These are phyloP conservation scores for Bostrychus sinensis DNA, from an alignment of 2,113 vertebrate genomes.

Conservation along the genomic window DNA sequence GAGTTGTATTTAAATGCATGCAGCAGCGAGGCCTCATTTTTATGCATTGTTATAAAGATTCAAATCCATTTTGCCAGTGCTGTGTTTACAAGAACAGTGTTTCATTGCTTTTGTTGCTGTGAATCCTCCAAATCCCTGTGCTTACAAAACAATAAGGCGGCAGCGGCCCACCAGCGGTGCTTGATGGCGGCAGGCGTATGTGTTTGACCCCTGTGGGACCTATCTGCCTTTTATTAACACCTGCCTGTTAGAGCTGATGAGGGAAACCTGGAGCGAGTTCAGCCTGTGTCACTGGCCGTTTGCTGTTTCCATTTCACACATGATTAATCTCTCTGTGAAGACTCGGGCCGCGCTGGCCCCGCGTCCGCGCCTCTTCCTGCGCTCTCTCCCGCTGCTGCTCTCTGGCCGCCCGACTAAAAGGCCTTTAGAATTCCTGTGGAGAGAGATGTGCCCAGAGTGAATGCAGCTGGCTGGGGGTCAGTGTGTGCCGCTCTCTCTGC, in stretches of 20 bases:
- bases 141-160: conserved; percentile 76
- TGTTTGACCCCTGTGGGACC: conserved; percentile 92
- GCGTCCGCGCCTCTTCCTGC: conserved; percentile 93
- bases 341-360: conserved; percentile 95
- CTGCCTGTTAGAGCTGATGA: conserved; percentile 99
- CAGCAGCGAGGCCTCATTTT: conserved; percentile 29
- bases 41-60: conserved; percentile 62
- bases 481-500: conserved; percentile 95
- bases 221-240: conserved; percentile 99
- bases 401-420: conserved; percentile 95
- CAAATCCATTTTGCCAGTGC: conserved; percentile 50
- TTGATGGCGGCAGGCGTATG: conserved; percentile 72
- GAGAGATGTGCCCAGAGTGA: conserved; percentile 99
- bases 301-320: conserved; percentile 99
- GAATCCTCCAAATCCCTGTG: conserved; percentile 69
- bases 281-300: conserved; percentile 99
- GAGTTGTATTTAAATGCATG: conserved; percentile 13
- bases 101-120: conserved; percentile 61
- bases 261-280: conserved; percentile 96
- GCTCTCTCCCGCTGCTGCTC: conserved; percentile 95
- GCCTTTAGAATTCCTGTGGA: conserved; percentile 99
- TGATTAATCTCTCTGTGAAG: conserved; percentile 99
- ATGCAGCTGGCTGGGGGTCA: conserved; percentile 99
- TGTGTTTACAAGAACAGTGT: conserved; percentile 68
- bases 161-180: conserved; percentile 65